A percentile compares a stretch with the other conserved stretches of the same genome.
phyloP scores from a whole-genome alignment of 2,888 invertebrate species.

The Eumerus sabulonum region DNA sequence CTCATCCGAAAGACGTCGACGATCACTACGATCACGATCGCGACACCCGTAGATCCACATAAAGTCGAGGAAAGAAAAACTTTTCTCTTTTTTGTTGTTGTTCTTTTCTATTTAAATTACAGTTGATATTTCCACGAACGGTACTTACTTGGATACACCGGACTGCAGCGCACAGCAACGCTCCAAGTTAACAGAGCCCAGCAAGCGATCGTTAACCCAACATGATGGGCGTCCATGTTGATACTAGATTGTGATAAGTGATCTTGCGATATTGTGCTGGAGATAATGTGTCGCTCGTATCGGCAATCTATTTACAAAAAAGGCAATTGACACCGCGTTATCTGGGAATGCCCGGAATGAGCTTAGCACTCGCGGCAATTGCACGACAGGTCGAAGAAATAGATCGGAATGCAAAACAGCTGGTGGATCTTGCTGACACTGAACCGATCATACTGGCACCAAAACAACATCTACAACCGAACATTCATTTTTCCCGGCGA shows the following conservation, averaged over 20 bases:
- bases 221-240: conserved; percentile 65
- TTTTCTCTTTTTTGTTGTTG: conserved; percentile 11
- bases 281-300: conserved; percentile 5
- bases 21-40: too few species aligned
- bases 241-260: conserved; percentile 29
- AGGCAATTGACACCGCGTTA: conserved; percentile 8
- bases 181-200: conserved; percentile 73
- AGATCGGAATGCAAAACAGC: conserved; percentile 45
- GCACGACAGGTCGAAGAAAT: conserved; percentile 36
- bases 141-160: conserved; percentile 77
- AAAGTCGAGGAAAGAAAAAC: conserved; percentile 5
- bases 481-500: conserved; percentile 33
- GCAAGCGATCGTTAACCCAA: conserved; percentile 73
- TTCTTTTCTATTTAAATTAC: conserved; percentile 36
- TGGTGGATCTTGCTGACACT: conserved; percentile 52
- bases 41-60: not conserved
- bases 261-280: conserved; percentile 45
- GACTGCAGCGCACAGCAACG: conserved; percentile 75
- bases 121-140: conserved; percentile 36
- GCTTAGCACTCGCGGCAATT: conserved; percentile 50
- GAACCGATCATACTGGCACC: conserved; percentile 60
- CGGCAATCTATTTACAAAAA: conserved; percentile 2
- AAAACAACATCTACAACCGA: conserved; percentile 32
- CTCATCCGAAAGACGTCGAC: not conserved
- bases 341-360: conserved; percentile 32